Evolutionary conservation across 1,140 invertebrate species (phyloP), one percentile per base, ranked within the genome.

Genomic region (Leptinotarsa texana): DNA sequence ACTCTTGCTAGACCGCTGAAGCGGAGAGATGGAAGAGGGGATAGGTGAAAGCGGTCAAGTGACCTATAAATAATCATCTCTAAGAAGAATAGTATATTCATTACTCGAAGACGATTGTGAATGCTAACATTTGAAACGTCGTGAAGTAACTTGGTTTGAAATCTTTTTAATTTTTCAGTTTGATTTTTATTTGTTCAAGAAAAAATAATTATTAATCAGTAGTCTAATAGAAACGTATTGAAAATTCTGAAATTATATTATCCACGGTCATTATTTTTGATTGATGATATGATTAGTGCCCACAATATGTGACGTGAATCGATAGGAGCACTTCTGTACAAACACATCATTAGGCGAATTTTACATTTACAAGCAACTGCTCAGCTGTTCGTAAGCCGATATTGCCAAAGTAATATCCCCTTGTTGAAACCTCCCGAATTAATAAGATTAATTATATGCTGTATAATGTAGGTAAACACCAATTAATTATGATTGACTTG

Each of bases 401-500:
- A 63, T 63, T 63, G 49, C 57, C 42, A 15, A 63, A 63, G 57
- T 63, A 61, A 70, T 70, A 42, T 47, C 70, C 70, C 62, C 70
- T 72, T 72, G 70, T 72, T 63, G 57, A 72, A 72, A 63, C 70
- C 62, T 72, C 24, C 49, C 70, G 61, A 72, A 72, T 72, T 72
- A 72, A 72, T 72, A 72, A 72, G 70, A 72, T 72, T 72, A 72
- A 72, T 72, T 72, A 72, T 72, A 72, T 57, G 57, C 42, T 57
- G 70, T 63, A 42, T 72, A 63, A 48, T 63, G 70, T 72, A 63
- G 62, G 70, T 27, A 63, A 72, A 72, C 70, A 72, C 70, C 48
- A 72, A 72, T 72, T 72, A 72, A 72, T 72, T 63, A 72, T 72
- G 70, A 72, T 72, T 72, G 70, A 72, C 70, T 72, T 65, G 70